Percentiles rank a stretch among this genome's conserved stretches.
Conservation (phyloP, 2,888 invertebrate species). For the Ferrisia virgata region DNA sequence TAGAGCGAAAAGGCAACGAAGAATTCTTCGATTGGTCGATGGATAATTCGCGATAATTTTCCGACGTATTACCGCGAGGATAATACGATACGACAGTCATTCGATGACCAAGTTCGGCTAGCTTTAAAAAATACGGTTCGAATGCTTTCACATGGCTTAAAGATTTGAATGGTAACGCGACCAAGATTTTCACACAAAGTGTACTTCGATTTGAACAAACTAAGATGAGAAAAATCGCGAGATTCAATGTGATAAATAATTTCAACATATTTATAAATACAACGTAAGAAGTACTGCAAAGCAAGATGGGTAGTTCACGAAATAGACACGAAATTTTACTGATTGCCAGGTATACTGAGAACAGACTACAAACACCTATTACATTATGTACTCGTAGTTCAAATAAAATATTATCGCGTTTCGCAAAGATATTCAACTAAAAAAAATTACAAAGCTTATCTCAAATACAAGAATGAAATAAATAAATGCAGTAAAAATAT, state of each 20-base stretch:
- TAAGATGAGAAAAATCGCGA: neutral
- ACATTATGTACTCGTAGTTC: no score
- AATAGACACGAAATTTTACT: no score
- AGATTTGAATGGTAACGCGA: neutral
- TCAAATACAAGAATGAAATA: no score
- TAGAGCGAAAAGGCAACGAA: neutral
- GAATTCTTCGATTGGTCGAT: neutral
- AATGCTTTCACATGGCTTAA: conserved; percentile 38
- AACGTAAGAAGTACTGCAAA: no score
- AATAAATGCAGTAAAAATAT: no score
- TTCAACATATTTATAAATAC: neutral
- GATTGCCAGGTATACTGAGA: no score
- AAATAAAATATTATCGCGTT: no score
- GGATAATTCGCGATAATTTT: neutral
- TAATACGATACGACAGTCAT: conserved; percentile 34
- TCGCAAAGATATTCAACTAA: no score
- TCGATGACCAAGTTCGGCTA: conserved; percentile 29
- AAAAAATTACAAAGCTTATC: no score
- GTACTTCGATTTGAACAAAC: neutral
- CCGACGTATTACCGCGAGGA: neutral
- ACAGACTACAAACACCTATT: no score
- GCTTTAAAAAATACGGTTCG: conserved; percentile 1
- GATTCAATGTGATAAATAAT: neutral
- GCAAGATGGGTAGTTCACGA: no score
- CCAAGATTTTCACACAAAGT: neutral